Evolutionary conservation across 2,888 invertebrate genomes (phyloP), one percentile per base, ranked within the genome.

Genomic region (Bombylius major): DNA sequence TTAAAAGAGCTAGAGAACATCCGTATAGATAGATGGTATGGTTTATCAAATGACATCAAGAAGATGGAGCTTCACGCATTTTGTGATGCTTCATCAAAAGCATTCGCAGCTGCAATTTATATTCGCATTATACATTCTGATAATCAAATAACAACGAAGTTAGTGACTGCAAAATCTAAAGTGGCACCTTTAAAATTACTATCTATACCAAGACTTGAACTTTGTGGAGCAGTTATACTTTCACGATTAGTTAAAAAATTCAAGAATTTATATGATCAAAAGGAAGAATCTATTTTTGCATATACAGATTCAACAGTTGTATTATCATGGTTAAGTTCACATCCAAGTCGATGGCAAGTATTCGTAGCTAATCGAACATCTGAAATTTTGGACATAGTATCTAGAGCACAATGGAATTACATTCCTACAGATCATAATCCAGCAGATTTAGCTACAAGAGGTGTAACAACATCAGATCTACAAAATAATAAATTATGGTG

Each of bases 151-250:
- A 8, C 4, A 11, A n/a, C 51, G 3, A 6, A 32, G 1, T 33
- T 51, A 12, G 31, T 51, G 3, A 23, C 33, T 6, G 51, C 51
- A 31, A 44, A 46, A 33, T 32, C 33, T 1, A 44, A 36, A 32
- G 45, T 51, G 9, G 51, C 58, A 32, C 58, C 58, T 2, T 4
- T 53, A 5, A 65, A 64, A 47, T 47, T 53, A 12, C 53, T 60
- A 5, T 59, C 63, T 1, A 56, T 65, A 31, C 61, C 64, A 5
- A 51, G 64, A 11, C 51, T 66, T 6, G 62, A 64, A 39, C 53
- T 66, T 31, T 53, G 58, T 7, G 56, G 47, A 23, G 57, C 60
- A 11, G 9, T 56, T n/a, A 23, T 42, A 5, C 34, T 53, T 5
- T 47, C 47, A n/a, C 7, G 34, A 6, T 11, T 48, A 8, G 9